Conservation (phyloP, 37 sponge, comb jelly and placozoan species). For the Bolinopsis microptera region DNA sequence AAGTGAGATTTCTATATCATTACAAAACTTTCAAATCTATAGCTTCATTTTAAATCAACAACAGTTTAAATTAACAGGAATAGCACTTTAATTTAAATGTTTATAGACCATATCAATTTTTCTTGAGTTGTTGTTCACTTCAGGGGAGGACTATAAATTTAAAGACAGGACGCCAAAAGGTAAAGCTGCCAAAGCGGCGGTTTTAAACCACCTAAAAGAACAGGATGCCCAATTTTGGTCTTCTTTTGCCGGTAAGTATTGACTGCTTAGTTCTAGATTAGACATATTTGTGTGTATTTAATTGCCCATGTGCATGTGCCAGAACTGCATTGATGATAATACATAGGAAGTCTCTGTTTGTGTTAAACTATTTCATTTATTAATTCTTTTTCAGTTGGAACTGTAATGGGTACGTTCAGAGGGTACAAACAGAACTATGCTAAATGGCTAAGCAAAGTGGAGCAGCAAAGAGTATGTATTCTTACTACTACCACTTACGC, state of each 20-base stretch:
- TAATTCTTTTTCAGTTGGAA: slow-evolving; percentile 24
- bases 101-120: too few relatives aligned
- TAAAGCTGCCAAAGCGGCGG: background rate
- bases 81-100: background rate
- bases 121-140: too few relatives aligned
- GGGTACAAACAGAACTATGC: too few relatives aligned
- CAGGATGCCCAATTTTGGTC: background rate
- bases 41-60: background rate
- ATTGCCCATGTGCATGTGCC: background rate
- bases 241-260: background rate
- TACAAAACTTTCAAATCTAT: background rate
- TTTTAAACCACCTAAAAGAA: background rate
- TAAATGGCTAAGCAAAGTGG: too few relatives aligned
- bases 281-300: too few relatives aligned
- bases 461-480: too few relatives aligned
- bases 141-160: background rate
- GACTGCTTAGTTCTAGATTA: background rate
- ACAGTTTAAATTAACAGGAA: too few relatives aligned
- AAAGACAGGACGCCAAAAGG: slow-evolving; percentile 6
- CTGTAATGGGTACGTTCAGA: background rate
- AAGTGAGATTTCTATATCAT: background rate
- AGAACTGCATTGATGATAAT: too few relatives aligned
- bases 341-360: too few relatives aligned
- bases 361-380: too few relatives aligned
- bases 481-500: too few relatives aligned